Evolutionary conservation across 2,113 vertebrate genomes (phyloP).

Genomic region (Dermatemys mawii): DNA sequence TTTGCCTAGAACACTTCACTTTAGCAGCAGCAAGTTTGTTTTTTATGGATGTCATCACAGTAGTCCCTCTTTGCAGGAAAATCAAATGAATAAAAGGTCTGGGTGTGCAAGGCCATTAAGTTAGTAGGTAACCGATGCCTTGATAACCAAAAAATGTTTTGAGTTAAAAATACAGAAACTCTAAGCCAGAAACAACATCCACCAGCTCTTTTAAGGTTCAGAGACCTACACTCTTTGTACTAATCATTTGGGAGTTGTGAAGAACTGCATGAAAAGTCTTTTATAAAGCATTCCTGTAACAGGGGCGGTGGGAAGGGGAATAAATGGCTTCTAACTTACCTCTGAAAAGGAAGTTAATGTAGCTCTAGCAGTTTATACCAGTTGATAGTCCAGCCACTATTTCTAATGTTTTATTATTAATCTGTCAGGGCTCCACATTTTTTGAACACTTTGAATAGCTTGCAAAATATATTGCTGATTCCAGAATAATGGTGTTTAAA

Average conservation of each 20-base stretch:
- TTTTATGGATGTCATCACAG: not conserved
- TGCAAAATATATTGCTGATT: not conserved
- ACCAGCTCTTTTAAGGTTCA: rapidly evolving
- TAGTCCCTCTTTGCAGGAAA: not conserved
- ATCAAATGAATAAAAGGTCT: not conserved
- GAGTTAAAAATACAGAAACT: not conserved
- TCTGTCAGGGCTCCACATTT: not conserved
- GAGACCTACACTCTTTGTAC: not conserved
- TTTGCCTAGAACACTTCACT: not conserved
- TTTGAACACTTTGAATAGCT: not conserved
- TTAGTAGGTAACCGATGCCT: not conserved
- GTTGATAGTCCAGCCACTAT: not conserved
- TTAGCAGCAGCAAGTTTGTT: not conserved
- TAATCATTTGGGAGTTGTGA: not conserved
- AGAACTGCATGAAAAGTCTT: not conserved
- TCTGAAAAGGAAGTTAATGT: not conserved
- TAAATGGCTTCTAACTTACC: not conserved
- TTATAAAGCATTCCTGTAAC: not conserved
- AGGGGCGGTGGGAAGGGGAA: not conserved
- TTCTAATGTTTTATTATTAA: not conserved
- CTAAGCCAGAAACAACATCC: not conserved
- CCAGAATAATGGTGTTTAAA: not conserved
- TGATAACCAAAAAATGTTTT: too few species aligned
- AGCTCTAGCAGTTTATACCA: not conserved
- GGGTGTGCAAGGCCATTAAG: not conserved